Conservation (phyloP, 2,797 vertebrate species). For the Falco cherrug region DNA sequence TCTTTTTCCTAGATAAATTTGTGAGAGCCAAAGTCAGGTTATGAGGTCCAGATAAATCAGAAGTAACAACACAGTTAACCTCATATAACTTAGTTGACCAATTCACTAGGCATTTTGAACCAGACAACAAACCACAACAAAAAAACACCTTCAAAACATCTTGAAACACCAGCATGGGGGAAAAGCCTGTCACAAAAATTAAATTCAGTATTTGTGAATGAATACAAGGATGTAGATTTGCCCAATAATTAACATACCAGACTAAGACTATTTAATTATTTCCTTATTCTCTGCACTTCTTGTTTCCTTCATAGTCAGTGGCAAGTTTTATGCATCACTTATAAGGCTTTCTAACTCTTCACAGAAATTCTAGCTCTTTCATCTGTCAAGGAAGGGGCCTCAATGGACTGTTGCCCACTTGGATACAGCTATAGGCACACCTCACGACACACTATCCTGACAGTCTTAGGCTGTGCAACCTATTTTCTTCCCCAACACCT, state of each 20-base stretch:
- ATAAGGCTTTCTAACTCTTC: background rate
- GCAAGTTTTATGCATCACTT: background rate
- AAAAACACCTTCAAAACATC: background rate
- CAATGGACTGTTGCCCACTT: background rate
- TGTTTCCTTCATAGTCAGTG: background rate
- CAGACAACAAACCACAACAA: background rate
- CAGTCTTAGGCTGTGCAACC: background rate
- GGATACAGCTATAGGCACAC: background rate
- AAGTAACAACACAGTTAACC: background rate
- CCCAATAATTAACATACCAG: background rate
- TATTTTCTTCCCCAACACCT: background rate
- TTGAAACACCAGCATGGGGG: background rate
- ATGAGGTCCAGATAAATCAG: background rate
- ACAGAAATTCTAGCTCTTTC: background rate
- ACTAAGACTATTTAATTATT: background rate
- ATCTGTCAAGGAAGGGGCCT: background rate
- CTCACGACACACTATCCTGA: background rate
- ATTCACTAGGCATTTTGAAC: background rate
- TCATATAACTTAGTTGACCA: background rate
- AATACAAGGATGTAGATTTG: background rate
- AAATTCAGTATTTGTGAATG: background rate
- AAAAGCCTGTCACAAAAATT: background rate
- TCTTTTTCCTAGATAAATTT: background rate
- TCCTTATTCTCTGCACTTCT: background rate
- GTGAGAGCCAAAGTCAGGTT: background rate